phyloP scores from a whole-genome alignment of 1,140 invertebrate genomes.

The Venturia canescens region DNA sequence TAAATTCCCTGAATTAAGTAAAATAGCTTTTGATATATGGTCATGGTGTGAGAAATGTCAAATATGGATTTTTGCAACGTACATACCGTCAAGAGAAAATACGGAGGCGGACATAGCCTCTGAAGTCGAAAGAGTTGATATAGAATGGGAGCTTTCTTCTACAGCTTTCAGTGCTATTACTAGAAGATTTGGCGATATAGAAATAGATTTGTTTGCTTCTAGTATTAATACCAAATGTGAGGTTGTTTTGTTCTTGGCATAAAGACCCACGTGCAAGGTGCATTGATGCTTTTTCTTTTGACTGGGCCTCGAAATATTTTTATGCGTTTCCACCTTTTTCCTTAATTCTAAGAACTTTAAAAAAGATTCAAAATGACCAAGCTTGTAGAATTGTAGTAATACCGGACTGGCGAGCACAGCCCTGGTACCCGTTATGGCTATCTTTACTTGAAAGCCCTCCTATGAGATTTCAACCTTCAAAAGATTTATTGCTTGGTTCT shows the following conservation, averaged over 20 bases:
- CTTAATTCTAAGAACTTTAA: constrained; percentile 46
- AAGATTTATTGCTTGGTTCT: constrained; percentile 54
- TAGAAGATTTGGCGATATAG: constrained; percentile 28
- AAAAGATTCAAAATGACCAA: constrained; percentile 46
- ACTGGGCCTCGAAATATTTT: constrained; percentile 45
- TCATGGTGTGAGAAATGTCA: constrained; percentile 52
- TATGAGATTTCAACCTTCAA: constrained; percentile 48
- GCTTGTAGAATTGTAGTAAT: constrained; percentile 56
- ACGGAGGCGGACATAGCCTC: constrained; percentile 38
- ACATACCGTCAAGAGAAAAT: constrained; percentile 48
- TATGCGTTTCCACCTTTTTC: constrained; percentile 55
- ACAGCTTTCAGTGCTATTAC: constrained; percentile 33
- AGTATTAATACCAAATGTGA: constrained; percentile 57
- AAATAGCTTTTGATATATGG: constrained; percentile 48
- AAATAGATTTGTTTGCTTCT: constrained; percentile 63
- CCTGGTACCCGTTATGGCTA: constrained; percentile 47
- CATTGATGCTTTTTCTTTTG: constrained; percentile 48
- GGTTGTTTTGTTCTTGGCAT: constrained; percentile 59
- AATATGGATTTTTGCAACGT: constrained; percentile 50
- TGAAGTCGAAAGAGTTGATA: constrained; percentile 17
- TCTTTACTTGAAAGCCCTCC: constrained; percentile 44
- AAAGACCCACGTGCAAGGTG: constrained; percentile 51
- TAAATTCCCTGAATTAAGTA: constrained; percentile 26
- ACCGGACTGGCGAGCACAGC: constrained; percentile 56
- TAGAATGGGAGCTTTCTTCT: constrained; percentile 39